A percentile compares a stretch with the other conserved stretches of the same genome.
These are phyloP conservation scores for Phataginus tricuspis DNA, from an alignment of 2,797 vertebrate species.

Conservation along the genomic window DNA sequence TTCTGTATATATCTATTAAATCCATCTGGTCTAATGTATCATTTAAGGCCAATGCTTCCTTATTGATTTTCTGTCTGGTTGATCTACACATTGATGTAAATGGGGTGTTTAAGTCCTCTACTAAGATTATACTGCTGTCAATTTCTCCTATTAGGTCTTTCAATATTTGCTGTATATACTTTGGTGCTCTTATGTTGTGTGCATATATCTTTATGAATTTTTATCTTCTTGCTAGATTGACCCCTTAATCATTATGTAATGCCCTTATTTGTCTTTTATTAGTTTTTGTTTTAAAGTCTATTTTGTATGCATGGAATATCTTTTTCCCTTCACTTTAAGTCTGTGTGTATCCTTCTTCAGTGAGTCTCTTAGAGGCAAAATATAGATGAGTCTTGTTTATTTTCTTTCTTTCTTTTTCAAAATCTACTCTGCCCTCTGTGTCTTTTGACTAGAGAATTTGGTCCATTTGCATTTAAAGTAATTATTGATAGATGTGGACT, in stretches of 20 bases:
- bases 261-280: not conserved
- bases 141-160: not conserved
- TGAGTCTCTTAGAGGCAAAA: not conserved
- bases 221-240: not conserved
- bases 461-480: not conserved
- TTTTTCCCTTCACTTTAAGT: not conserved
- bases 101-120: not conserved
- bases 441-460: not conserved
- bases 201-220: not conserved
- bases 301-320: not conserved
- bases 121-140: not conserved
- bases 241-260: not conserved
- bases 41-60: not conserved
- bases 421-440: not conserved
- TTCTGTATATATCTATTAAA: not conserved
- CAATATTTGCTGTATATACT: not conserved
- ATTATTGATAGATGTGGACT: not conserved
- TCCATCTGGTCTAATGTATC: not conserved
- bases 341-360: not conserved
- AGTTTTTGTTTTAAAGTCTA: not conserved
- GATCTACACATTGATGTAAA: not conserved
- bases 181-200: not conserved
- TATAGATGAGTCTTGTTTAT: not conserved
- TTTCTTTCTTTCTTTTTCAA: not conserved
- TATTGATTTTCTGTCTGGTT: not conserved